Evolutionary conservation across 1,140 invertebrate species (phyloP).

Genomic region (Drosophila rhopaloa): DNA sequence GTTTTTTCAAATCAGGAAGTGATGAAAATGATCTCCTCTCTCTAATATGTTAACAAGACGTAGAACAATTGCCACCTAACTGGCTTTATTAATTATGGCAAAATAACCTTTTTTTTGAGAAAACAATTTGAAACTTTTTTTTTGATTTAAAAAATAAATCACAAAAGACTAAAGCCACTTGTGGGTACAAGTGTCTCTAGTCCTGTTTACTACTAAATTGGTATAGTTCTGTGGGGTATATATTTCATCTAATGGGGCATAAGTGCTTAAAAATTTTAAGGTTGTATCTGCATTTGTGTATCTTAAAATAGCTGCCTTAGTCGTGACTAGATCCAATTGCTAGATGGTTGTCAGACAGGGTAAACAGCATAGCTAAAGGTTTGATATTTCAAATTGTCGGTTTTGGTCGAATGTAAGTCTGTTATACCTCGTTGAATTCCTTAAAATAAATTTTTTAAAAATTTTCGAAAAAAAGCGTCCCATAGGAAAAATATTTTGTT

Average conservation of each 20-base stretch:
- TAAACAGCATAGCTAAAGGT: background rate
- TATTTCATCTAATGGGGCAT: background rate
- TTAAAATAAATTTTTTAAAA: too few relatives aligned
- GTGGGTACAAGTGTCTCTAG: conserved; percentile 1
- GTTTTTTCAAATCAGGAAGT: conserved; percentile 1
- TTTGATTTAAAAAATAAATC: background rate
- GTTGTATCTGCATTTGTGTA: too few relatives aligned
- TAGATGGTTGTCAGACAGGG: background rate
- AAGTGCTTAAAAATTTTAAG: background rate
- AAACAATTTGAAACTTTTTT: background rate
- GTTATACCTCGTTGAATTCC: too few relatives aligned
- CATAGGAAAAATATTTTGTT: too few relatives aligned
- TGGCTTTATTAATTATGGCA: conserved; percentile 53
- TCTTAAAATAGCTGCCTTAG: too few relatives aligned
- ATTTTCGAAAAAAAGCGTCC: too few relatives aligned
- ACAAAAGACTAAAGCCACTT: conserved; percentile 8
- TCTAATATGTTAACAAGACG: background rate
- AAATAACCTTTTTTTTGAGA: conserved; percentile 42
- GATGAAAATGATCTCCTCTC: conserved; percentile 12
- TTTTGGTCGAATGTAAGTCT: too few relatives aligned
- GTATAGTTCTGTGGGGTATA: background rate
- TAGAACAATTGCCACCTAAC: conserved; percentile 42
- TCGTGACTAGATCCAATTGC: background rate
- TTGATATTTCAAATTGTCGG: too few relatives aligned
- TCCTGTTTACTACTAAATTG: background rate